Evolutionary conservation across 1,140 invertebrate genomes (phyloP), one percentile per base, ranked within the genome.

Genomic region (Zaprionus davidi): DNA sequence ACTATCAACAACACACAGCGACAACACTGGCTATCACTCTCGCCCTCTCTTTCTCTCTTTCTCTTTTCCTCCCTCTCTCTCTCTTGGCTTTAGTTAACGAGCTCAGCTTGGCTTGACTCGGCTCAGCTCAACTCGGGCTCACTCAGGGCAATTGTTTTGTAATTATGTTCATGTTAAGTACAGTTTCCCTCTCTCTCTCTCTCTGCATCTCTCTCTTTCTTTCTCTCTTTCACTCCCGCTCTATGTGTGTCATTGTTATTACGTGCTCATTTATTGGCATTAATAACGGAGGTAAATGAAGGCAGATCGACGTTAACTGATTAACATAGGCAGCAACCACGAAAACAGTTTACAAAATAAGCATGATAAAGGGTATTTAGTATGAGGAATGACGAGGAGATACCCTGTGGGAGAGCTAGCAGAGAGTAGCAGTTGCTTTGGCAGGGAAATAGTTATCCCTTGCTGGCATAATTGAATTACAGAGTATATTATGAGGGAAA

Each of bases 221-320:
- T 2, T 66, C 13, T 55, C 6, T n/a, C 15, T 66, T 1, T 56
- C 13, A 20, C 6, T n/a, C 13, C 26, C 11, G 44, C 6, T 26
- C 13, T 26, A 70, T 79, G 81, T 88, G 46, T 88, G 79, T 75
- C 84, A 90, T 57, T 84, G 76, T 82, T 76, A 62, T 82, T 90
- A 90, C 85, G 86, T 88, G 84, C 84, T 70, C 78, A 81, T 78
- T 87, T 87, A 87, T 87, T 84, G 84, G 70, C 78, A 88, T 79
- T 74, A 88, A 81, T 90, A 84, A 88, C 74, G 26, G 72, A 87
- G 76, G 26, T 56, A 86, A 87, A 83, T 83, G 76, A 71, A 76
- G 76, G 46, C 83, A 83, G 84, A 87, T 87, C 81, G 81, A 88
- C 84, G 84, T 84, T 72, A 56, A 67, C 79, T 81, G 84, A 88